Evolutionary conservation across 30 jellyfish, hydroid and myxozoan species (phyloP).

Genomic region (Turritopsis rubra): DNA sequence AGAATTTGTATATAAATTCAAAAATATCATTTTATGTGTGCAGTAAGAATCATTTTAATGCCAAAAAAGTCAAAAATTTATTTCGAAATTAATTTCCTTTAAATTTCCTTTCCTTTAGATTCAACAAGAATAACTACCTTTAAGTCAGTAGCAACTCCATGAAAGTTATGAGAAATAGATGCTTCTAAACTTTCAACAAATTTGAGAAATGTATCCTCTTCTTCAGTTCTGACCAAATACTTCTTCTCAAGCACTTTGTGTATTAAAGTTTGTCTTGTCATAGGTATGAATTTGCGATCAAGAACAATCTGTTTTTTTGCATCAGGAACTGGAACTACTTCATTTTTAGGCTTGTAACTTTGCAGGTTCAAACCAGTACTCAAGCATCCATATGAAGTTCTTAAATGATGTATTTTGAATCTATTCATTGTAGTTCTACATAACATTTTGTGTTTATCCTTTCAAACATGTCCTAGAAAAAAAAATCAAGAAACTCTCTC

Average conservation of each 20-base stretch:
- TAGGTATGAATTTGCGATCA: slow-evolving; percentile 2
- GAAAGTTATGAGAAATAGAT: not conserved
- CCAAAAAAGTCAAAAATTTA: no score
- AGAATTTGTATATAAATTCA: no score
- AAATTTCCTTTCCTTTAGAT: no score
- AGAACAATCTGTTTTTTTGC: not conserved
- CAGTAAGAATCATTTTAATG: no score
- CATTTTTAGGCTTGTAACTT: not conserved
- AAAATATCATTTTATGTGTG: no score
- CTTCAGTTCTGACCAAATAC: not conserved
- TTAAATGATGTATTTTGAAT: not conserved
- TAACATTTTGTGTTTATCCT: not conserved
- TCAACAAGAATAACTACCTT: not conserved
- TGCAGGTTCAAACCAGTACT: not conserved
- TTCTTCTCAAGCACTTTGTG: not conserved
- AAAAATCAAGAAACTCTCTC: no score
- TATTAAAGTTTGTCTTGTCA: slow-evolving; percentile 8
- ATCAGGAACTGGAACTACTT: not conserved
- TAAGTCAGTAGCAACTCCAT: not conserved
- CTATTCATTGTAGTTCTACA: not conserved
- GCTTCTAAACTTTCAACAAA: not conserved
- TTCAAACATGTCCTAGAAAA: not conserved
- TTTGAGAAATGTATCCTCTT: not conserved
- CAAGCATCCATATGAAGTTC: not conserved
- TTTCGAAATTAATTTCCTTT: no score